Evolutionary conservation across 2,888 invertebrate genomes (phyloP).

Genomic region (Eupeodes latifasciatus): DNA sequence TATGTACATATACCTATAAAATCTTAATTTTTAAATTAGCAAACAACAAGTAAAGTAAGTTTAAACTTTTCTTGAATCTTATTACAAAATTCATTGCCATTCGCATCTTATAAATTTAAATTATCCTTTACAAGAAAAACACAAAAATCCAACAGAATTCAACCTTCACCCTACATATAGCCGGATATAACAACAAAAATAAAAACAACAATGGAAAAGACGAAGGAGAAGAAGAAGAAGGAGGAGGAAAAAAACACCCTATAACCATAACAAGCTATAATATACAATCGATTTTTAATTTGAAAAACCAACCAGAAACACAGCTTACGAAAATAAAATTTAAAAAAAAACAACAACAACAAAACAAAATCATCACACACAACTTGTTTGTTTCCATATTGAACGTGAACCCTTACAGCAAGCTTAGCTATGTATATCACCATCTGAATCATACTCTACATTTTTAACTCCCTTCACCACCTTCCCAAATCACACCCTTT

Average conservation of each 20-base stretch:
- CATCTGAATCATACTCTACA: conserved; percentile 2
- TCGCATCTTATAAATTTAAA: conserved; percentile 21
- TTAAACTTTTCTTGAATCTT: conserved; percentile 1
- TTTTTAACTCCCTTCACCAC: too few species aligned
- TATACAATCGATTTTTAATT: conserved; percentile 69
- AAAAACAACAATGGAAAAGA: background rate
- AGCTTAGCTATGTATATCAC: background rate
- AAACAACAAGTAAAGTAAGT: conserved; percentile 14
- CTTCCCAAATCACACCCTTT: too few species aligned
- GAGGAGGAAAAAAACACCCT: conserved; percentile 4
- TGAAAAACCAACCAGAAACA: conserved; percentile 50
- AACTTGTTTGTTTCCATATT: conserved; percentile 25
- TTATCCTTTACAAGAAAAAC: background rate
- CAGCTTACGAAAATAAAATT: background rate
- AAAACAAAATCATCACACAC: conserved; percentile 18
- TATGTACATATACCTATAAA: background rate
- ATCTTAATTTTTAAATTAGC: conserved; percentile 19
- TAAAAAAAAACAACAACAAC: background rate
- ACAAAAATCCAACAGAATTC: conserved; percentile 19
- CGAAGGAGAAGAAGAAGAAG: background rate
- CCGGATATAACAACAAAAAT: background rate
- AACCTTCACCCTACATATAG: conserved; percentile 46
- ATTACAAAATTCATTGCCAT: conserved; percentile 58
- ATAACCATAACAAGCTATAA: conserved; percentile 27
- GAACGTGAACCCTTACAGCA: conserved; percentile 28